Percentiles rank a stretch among this genome's conserved stretches.
Evolutionary conservation across 2,888 invertebrate genomes (phyloP).

Genomic region (Drosophila yooni): DNA sequence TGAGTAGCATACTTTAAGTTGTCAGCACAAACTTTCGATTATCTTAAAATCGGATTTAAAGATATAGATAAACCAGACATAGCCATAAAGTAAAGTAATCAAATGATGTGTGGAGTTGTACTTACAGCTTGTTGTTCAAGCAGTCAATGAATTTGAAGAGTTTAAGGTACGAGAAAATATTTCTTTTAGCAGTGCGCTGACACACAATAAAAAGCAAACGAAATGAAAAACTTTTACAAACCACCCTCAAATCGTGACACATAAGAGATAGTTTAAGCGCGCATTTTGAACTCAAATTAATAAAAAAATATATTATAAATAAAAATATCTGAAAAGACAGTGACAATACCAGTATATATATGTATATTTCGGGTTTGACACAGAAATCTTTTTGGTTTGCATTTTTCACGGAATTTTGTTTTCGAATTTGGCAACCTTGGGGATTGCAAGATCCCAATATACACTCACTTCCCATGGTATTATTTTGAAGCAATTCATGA

Average conservation of each 20-base stretch:
- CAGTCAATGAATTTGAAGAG: conserved; percentile 5
- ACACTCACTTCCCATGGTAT: background rate
- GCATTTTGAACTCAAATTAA: conserved; percentile 7
- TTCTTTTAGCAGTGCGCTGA: conserved; percentile 3
- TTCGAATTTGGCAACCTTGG: background rate
- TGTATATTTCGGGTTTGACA: background rate
- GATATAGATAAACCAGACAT: background rate
- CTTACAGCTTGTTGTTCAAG: conserved; percentile 4
- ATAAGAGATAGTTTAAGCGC: background rate
- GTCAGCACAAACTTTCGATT: background rate
- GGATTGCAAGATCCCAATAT: background rate
- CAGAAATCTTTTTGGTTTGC: background rate
- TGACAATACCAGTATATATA: conserved; percentile 2
- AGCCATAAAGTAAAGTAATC: background rate
- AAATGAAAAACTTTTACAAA: background rate
- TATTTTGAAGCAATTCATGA: background rate
- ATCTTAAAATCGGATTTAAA: background rate
- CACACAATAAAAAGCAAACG: background rate
- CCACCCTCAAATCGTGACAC: background rate
- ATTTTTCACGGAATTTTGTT: background rate
- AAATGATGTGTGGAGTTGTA: background rate
- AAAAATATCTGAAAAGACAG: background rate
- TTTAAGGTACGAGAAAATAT: conserved; percentile 3
- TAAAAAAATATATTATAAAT: background rate
- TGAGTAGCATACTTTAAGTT: background rate